Conservation (phyloP, 2,888 invertebrate genomes). For the Tachina lurida region DNA sequence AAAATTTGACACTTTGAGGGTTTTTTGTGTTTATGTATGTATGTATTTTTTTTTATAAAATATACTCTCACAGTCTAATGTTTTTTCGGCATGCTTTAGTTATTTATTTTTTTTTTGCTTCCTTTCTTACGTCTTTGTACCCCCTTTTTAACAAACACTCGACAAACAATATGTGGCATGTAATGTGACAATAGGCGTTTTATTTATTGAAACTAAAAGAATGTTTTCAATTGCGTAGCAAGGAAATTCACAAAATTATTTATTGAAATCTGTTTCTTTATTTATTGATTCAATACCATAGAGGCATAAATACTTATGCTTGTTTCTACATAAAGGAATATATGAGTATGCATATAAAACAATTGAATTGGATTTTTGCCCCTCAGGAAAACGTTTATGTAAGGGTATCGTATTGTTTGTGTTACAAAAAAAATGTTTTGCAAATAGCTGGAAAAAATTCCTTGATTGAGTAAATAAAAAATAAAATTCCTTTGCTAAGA, state of each 20-base stretch:
- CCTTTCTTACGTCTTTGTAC: neutral
- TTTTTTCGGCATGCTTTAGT: neutral
- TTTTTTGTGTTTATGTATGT: constrained; percentile 5
- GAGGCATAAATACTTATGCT: neutral
- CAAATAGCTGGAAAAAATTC: neutral
- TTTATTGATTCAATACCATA: constrained; percentile 25
- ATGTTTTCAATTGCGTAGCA: neutral
- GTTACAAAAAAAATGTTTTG: neutral
- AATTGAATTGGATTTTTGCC: constrained; percentile 52
- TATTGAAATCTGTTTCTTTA: constrained; percentile 32
- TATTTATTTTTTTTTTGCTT: neutral
- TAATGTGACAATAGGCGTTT: constrained; percentile 38
- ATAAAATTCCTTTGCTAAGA: neutral
- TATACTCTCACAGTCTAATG: neutral
- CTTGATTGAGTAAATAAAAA: neutral
- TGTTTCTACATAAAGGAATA: neutral
- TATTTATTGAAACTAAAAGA: constrained; percentile 20
- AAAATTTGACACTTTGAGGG: constrained; percentile 60
- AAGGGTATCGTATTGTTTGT: neutral
- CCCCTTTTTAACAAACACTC: neutral
- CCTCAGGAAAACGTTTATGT: neutral
- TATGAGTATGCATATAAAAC: constrained; percentile 22
- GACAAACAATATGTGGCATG: neutral
- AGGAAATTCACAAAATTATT: constrained; percentile 25
- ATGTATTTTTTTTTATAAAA: neutral